These are phyloP conservation scores for Anguilla marmorata DNA, from an alignment of 2,797 vertebrate species.

Conservation along the genomic window DNA sequence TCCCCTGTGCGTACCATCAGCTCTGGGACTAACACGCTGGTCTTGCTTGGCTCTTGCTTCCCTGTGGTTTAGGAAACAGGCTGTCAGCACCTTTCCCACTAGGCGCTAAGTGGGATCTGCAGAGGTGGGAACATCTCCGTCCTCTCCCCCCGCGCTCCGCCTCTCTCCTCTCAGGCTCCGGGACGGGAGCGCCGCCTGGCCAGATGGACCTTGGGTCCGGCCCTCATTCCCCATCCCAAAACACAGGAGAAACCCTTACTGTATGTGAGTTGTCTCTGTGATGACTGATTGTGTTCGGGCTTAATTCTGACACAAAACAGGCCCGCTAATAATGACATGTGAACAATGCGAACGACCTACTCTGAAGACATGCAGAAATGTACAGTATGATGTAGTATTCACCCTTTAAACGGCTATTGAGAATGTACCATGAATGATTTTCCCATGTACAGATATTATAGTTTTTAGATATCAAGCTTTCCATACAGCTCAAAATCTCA, in stretches of 20 bases:
- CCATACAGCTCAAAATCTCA: neutral
- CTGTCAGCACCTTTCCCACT: slow-evolving; percentile 60
- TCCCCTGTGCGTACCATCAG: neutral
- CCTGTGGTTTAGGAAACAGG: slow-evolving; percentile 35
- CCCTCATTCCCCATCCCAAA: neutral
- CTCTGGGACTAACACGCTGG: slow-evolving; percentile 9
- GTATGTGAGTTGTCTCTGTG: slow-evolving; percentile 39
- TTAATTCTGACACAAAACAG: slow-evolving; percentile 72
- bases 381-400: slow-evolving; percentile 50
- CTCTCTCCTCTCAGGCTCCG: neutral
- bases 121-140: slow-evolving; percentile 67
- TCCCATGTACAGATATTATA: neutral
- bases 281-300: slow-evolving; percentile 73
- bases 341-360: slow-evolving; percentile 67
- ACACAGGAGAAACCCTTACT: neutral
- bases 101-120: slow-evolving; percentile 61
- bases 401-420: slow-evolving; percentile 37
- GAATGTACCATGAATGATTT: neutral
- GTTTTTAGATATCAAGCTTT: neutral
- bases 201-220: slow-evolving; percentile 5
- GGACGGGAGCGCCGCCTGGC: slow-evolving; percentile 5
- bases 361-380: slow-evolving; percentile 69
- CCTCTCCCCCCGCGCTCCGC: slow-evolving; percentile 31
- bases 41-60: slow-evolving; percentile 36
- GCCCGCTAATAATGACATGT: slow-evolving; percentile 68